A percentile compares a stretch with the other conserved stretches of the same genome.
These are phyloP conservation scores for Eremobia ochroleuca DNA, from an alignment of 2,888 invertebrate species.

Conservation along the genomic window DNA sequence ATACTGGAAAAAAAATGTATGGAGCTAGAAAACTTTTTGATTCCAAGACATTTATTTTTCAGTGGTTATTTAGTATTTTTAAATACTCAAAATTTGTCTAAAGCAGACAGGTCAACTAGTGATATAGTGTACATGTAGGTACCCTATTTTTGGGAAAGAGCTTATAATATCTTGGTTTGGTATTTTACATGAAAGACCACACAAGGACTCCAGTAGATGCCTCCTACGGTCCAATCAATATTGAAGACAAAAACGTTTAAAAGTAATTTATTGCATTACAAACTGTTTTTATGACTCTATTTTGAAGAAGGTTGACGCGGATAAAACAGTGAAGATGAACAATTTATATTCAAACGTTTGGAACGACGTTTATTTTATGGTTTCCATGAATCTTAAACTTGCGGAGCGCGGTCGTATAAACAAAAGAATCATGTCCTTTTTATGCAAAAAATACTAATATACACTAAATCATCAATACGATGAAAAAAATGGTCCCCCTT, in stretches of 20 bases:
- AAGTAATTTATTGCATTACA: slow-evolving; percentile 47
- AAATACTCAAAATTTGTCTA: not conserved
- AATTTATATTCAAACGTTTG: slow-evolving; percentile 61
- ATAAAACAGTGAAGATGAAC: slow-evolving; percentile 46
- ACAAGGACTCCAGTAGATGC: not conserved
- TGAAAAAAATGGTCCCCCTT: not conserved
- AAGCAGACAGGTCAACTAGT: not conserved
- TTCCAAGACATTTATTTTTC: not conserved
- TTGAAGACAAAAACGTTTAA: slow-evolving; percentile 20
- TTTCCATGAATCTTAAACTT: slow-evolving; percentile 57
- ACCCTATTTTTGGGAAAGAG: not conserved
- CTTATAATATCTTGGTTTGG: not conserved
- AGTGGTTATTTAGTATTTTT: not conserved
- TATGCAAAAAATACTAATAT: slow-evolving; percentile 29
- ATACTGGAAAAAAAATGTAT: not conserved
- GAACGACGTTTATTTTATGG: slow-evolving; percentile 54
- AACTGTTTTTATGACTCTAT: slow-evolving; percentile 53
- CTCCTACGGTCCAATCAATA: slow-evolving; percentile 1
- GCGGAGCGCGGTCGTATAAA: slow-evolving; percentile 31
- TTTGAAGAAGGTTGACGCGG: slow-evolving; percentile 45
- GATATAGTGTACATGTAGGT: too few species aligned
- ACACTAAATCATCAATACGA: not conserved
- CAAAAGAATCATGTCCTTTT: slow-evolving; percentile 33
- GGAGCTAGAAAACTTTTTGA: not conserved
- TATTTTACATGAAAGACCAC: not conserved